Evolutionary conservation across 2,888 invertebrate genomes (phyloP).

Genomic region (Spatulosminthurus flaviceps): DNA sequence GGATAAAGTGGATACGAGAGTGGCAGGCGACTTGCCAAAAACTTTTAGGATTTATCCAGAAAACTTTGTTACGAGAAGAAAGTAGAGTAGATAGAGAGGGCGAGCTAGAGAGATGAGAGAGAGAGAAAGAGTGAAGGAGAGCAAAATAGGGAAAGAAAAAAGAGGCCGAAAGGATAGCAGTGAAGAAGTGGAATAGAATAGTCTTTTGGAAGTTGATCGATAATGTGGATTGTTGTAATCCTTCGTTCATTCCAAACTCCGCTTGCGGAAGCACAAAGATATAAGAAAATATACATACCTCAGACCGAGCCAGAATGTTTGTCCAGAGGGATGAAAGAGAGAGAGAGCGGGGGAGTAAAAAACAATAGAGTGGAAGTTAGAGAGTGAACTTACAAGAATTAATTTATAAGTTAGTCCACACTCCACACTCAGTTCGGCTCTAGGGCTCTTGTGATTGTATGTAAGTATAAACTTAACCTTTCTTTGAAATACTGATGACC

Average conservation of each 20-base stretch:
- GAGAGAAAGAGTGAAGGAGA: neutral
- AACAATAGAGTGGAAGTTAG: neutral
- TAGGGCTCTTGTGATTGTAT: neutral
- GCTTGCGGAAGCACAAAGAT: no score
- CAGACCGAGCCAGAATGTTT: neutral
- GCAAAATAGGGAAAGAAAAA: neutral
- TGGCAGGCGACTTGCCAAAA: slow-evolving; percentile 28
- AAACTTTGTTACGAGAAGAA: neutral
- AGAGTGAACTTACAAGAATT: slow-evolving; percentile 7
- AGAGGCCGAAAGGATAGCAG: neutral
- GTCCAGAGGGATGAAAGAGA: neutral
- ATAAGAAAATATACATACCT: no score
- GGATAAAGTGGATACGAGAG: slow-evolving; percentile 24
- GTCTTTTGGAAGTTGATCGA: slow-evolving; percentile 20
- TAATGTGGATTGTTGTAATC: slow-evolving; percentile 21
- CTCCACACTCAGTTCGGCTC: neutral
- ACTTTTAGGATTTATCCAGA: slow-evolving; percentile 22
- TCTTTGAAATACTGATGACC: no score
- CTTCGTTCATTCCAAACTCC: neutral
- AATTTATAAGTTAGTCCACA: neutral
- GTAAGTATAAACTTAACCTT: no score
- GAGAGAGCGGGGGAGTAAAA: neutral
- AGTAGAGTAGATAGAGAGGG: neutral
- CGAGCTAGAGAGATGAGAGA: neutral
- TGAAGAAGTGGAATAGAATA: neutral